These are phyloP conservation scores for Drosophila histrio DNA, from an alignment of 2,888 invertebrate species.

Conservation along the genomic window DNA sequence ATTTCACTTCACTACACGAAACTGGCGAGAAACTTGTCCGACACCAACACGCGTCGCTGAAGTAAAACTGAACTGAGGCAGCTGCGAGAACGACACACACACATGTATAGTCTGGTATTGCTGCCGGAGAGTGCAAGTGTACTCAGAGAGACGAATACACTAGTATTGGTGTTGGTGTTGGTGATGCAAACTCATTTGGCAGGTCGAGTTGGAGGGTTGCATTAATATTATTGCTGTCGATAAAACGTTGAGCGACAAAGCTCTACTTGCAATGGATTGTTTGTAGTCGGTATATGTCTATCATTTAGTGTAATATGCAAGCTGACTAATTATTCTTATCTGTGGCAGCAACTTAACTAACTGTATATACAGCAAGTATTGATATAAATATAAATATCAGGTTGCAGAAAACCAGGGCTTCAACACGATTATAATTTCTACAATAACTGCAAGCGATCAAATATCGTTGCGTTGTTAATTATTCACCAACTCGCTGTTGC, in stretches of 20 bases:
- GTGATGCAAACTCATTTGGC: constrained; percentile 32
- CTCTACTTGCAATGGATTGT: background rate
- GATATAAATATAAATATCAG: background rate
- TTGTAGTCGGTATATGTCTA: background rate
- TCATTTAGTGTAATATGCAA: background rate
- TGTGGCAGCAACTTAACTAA: background rate
- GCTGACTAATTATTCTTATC: background rate
- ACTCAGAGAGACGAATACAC: constrained; percentile 28
- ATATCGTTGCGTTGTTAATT: constrained; percentile 39
- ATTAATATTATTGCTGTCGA: constrained; percentile 8
- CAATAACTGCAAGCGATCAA: constrained; percentile 39
- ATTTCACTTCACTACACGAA: constrained; percentile 32
- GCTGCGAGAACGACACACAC: constrained; percentile 32
- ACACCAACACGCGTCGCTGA: constrained; percentile 53
- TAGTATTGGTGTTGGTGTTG: constrained; percentile 22
- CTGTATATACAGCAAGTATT: background rate
- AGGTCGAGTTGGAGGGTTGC: constrained; percentile 56
- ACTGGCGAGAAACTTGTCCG: constrained; percentile 50
- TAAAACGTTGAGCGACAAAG: background rate
- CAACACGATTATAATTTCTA: background rate
- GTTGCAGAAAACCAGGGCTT: constrained; percentile 27
- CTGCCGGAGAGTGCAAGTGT: constrained; percentile 28
- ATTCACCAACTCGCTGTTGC: constrained; percentile 22
- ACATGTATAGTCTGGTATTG: background rate
- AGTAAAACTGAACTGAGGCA: constrained; percentile 47